These are phyloP conservation scores for Neodiprion pinetum DNA, from an alignment of 1,140 invertebrate species.

Conservation along the genomic window DNA sequence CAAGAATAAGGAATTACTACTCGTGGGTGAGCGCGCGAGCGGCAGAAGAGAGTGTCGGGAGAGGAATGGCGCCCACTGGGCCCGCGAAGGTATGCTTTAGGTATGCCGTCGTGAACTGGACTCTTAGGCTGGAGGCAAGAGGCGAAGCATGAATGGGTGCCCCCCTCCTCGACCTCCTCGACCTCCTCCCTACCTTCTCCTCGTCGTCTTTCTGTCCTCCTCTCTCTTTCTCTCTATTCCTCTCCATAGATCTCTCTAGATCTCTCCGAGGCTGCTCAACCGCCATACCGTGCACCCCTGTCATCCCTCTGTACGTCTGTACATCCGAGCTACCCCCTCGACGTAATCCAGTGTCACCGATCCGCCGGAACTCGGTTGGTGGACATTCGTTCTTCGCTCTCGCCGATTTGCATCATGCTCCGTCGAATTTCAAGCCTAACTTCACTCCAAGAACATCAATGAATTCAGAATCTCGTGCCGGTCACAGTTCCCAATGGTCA, in stretches of 20 bases:
- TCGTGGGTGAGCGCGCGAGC: not conserved
- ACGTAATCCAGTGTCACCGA: conserved; percentile 17
- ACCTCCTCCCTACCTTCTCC: conserved; percentile 28
- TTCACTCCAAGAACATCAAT: too few species aligned
- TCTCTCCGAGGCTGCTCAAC: not conserved
- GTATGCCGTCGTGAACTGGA: conserved; percentile 59
- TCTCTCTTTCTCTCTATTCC: conserved; percentile 15
- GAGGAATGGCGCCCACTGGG: conserved; percentile 52
- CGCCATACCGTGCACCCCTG: too few species aligned
- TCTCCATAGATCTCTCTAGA: not conserved
- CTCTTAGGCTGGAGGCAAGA: conserved; percentile 59
- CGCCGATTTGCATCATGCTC: too few species aligned
- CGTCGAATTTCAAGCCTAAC: too few species aligned
- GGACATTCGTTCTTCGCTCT: not conserved
- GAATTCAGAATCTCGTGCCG: too few species aligned
- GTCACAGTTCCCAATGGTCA: too few species aligned
- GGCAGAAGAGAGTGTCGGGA: conserved; percentile 21
- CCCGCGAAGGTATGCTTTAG: conserved; percentile 58
- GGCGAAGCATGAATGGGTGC: conserved; percentile 62
- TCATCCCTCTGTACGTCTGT: too few species aligned
- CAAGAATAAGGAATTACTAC: too few species aligned
- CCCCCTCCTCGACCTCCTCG: conserved; percentile 43
- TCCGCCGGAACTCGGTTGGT: not conserved
- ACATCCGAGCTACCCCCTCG: conserved; percentile 5
- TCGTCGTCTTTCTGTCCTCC: conserved; percentile 13